Base-by-base conservation (phyloP, 2,113 vertebrate genomes). In the Tursiops truncatus region DNA sequence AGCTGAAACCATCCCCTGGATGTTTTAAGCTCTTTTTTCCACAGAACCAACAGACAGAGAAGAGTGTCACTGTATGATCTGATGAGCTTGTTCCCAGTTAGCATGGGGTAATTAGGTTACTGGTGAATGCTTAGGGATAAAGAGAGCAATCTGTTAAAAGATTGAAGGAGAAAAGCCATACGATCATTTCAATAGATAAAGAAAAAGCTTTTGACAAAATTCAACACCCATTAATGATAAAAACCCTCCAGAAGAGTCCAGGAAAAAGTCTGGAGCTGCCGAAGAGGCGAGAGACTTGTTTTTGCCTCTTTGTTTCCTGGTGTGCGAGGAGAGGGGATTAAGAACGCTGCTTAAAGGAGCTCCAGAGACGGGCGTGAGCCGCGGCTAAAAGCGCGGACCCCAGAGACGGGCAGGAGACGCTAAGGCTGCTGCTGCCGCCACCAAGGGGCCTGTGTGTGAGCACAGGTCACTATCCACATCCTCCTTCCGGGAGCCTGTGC, bases 311-410 rank as follows among this genome's bases (percentile, higher is more conserved):
- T 18, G 53, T 6, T 17, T 53, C 5, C 5, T 53, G 53, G 5
- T 18, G 53, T 1, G 1, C 0, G 4, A 53, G 53, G 53, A 53
- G 53, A 17, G 53, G 5, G 53, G 15, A 53, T 53, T 53, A 1
- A 53, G 53, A 53, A 1, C 1, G 5, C 15, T 0, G 0, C 53
- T 18, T 53, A 53, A 53, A 53, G 15, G 53, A 17, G 53, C 15
- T 53, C 53, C 15, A 17, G 53, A 53, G 53, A 53, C 0, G 0
- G 15, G 53, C 0, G 1, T 1, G 1, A 53, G 15, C 15, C 0
- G 0, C 15, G 5, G 50, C 50, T 53, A 17, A 15, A 5, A 53
- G 53, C 5, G 1, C 5, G 5, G 15, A 53, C 15, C 15, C 53
- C 53, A 53, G 53, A 53, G 53, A 6, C 15, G 1, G 15, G 15